Base-by-base conservation (phyloP, 2,797 vertebrate species). In the Rhinichthys osculus region DNA sequence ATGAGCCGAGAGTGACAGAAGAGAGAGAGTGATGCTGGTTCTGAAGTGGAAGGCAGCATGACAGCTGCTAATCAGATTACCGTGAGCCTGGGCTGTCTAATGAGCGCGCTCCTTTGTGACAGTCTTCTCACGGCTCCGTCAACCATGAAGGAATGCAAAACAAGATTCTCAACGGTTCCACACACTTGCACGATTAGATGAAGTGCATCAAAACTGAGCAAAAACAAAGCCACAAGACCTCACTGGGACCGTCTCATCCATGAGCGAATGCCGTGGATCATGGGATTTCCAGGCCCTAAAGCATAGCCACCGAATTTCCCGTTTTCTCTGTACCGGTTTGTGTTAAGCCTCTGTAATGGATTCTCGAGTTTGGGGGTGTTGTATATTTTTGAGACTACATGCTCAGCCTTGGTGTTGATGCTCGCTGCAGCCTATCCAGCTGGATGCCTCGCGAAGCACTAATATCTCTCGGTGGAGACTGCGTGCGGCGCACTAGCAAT, bases 21-120 rank as follows among this genome's bases (percentile, higher is more conserved):
- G 73, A 85, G 88, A 89, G 85, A 88, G 89, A 79, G 89, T 86
- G 83, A 71, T 85, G 89, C 14, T 85, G 90, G 90, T 93, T 94
- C 92, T 92, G 90, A 92, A 91, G 92, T 91, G 89, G 92, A 94
- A 94, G 93, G 90, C 78, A 81, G 89, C 93, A 92, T 95, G 94
- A 95, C 94, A 94, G 93, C 93, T 95, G 94, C 92, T 95, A 95
- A 96, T 95, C 95, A 95, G 95, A 95, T 96, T 95, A 95, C 92
- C 92, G 90, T 90, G 92, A 93, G 93, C 91, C 92, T 89, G 88
- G 92, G 93, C 94, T 92, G 93, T 93, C 93, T 96, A 95, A 96
- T 95, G 94, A 96, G 94, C 91, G 90, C 91, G 91, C 90, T 94
- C 90, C 93, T 93, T 94, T 94, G 94, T 95, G 94, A 93, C 93